Conservation (phyloP, 1,140 invertebrate species). For the Potamilus streckersoni region DNA sequence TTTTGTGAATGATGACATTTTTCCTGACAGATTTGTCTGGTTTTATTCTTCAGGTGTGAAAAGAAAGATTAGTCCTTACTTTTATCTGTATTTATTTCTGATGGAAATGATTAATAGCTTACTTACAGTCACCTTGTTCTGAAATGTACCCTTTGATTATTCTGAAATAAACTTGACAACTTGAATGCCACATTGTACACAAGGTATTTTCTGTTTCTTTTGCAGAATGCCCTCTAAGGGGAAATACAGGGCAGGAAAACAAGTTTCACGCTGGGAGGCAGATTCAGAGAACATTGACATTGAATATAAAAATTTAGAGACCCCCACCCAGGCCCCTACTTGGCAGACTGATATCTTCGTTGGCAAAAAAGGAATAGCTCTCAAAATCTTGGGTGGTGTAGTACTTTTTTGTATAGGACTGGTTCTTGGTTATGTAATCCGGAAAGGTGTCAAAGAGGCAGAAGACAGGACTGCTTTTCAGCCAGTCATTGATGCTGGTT, state of each 20-base stretch:
- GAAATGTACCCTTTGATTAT: too few relatives aligned
- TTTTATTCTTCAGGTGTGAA: too few relatives aligned
- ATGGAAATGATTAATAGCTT: too few relatives aligned
- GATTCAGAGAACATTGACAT: slow-evolving; percentile 64
- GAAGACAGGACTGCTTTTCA: not conserved
- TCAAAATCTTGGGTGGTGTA: slow-evolving; percentile 11
- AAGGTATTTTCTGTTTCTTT: slow-evolving; percentile 16
- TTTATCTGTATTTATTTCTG: too few relatives aligned
- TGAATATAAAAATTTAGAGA: slow-evolving; percentile 59
- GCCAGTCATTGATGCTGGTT: too few relatives aligned
- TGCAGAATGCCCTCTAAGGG: slow-evolving; percentile 57
- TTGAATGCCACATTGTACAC: too few relatives aligned
- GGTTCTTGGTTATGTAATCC: slow-evolving; percentile 14
- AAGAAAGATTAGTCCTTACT: too few relatives aligned
- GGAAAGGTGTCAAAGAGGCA: slow-evolving; percentile 9
- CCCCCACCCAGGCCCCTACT: slow-evolving; percentile 3
- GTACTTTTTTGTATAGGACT: slow-evolving; percentile 25
- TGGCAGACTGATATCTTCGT: slow-evolving; percentile 7
- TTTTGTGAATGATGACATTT: too few relatives aligned
- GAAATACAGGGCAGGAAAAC: slow-evolving; percentile 56
- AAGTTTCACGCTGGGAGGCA: slow-evolving; percentile 60
- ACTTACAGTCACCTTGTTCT: too few relatives aligned
- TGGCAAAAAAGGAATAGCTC: slow-evolving; percentile 14
- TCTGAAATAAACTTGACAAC: too few relatives aligned
- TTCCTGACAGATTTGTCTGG: too few relatives aligned